A percentile compares a stretch with the other conserved stretches of the same genome.
Evolutionary conservation across 2,113 vertebrate species (phyloP).

Genomic region (Paramormyrops kingsleyae): DNA sequence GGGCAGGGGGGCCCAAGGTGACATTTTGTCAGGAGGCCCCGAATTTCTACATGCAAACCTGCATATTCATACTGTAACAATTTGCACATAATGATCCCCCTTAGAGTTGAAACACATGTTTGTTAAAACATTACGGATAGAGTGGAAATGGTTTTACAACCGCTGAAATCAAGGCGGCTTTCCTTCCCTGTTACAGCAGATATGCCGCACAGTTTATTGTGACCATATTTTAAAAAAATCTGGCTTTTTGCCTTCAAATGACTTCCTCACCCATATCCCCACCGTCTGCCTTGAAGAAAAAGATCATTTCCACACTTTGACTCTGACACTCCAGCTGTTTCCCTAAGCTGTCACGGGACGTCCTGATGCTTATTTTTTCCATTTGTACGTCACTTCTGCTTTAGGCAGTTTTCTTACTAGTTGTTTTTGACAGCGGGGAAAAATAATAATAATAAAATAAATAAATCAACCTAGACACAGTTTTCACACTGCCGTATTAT

Average conservation of each 20-base stretch:
- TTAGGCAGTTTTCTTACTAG: not conserved
- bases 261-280: not conserved
- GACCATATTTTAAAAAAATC: not conserved
- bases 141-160: not conserved
- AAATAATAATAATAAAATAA: not conserved
- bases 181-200: not conserved
- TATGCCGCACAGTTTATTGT: not conserved
- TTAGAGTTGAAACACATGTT: not conserved
- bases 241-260: not conserved
- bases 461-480: not conserved
- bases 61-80: not conserved
- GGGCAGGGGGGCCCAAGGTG: not conserved
- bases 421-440: not conserved
- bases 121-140: not conserved
- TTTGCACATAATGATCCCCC: not conserved
- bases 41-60: not conserved
- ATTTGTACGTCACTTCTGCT: not conserved
- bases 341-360: not conserved
- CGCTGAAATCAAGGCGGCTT: not conserved
- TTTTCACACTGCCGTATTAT: not conserved
- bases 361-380: not conserved
- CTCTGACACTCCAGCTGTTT: not conserved
- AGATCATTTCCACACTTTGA: not conserved
- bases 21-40: not conserved
- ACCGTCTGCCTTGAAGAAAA: not conserved